Evolutionary conservation across 2,797 vertebrate species (phyloP).

Genomic region (Tenualosa thibaudeaui): DNA sequence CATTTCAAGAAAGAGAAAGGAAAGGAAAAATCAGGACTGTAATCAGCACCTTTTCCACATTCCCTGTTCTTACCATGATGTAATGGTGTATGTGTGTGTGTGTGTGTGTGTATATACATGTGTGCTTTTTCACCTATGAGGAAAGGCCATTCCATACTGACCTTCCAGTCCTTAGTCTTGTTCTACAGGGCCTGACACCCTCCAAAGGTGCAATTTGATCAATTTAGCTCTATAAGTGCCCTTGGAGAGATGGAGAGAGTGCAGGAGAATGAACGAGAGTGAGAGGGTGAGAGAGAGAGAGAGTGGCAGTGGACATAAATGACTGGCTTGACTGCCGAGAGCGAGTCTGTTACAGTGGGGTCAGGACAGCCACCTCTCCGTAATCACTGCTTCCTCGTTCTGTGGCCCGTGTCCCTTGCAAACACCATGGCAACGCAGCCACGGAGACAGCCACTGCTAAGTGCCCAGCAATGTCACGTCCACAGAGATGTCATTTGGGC

Average conservation of each 20-base stretch:
- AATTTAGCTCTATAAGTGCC: slow-evolving; percentile 38
- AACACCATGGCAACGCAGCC: neutral
- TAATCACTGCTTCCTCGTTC: neutral
- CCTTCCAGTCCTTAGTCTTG: slow-evolving; percentile 12
- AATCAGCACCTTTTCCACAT: slow-evolving; percentile 2
- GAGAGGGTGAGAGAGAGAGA: neutral
- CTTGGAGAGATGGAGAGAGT: slow-evolving; percentile 15
- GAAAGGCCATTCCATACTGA: slow-evolving; percentile 5
- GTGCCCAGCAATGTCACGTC: neutral
- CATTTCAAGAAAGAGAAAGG: neutral
- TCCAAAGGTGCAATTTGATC: slow-evolving; percentile 52
- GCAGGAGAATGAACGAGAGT: neutral
- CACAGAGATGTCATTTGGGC: slow-evolving; percentile 11
- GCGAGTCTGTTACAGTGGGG: slow-evolving; percentile 12
- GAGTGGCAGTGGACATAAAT: slow-evolving; percentile 2
- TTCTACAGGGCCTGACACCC: slow-evolving; percentile 24
- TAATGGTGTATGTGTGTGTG: neutral
- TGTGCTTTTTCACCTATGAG: neutral
- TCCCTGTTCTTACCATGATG: neutral
- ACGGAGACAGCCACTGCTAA: neutral
- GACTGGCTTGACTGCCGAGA: slow-evolving; percentile 18
- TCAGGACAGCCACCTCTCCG: neutral
- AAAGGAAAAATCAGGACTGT: neutral
- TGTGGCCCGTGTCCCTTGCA: neutral
- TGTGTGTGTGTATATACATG: neutral